Base-by-base conservation (phyloP, 2,113 vertebrate species). In the Myotis yumanensis region DNA sequence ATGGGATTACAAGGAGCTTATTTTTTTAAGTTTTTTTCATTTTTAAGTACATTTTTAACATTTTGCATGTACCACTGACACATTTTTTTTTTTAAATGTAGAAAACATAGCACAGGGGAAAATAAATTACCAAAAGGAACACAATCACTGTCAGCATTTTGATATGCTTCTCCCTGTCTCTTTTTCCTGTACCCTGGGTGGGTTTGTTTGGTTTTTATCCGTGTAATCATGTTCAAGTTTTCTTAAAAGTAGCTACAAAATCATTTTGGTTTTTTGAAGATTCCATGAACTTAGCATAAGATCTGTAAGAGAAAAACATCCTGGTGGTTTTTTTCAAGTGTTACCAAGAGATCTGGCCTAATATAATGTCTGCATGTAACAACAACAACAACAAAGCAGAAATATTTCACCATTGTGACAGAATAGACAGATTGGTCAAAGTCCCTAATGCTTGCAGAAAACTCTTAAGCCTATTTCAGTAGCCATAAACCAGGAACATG, bases 11-110 rank as follows among this genome's bases (percentile, higher is more conserved):
- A 66, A n/a, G 17, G 20, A 87, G 20, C 23, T 66, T 90, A 73
- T 82, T 77, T 16, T 71, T 87, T 84, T 86, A 51, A 92, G 64
- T 20, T 59, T 87, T 85, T 71, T 25, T 32, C 16, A 35, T 64
- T 71, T 76, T 76, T 86, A 86, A 88, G 52, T 25, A 86, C 57
- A 25, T 81, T 91, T 90, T 94, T 91, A 92, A 95, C 80, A 95
- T 86, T 91, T 77, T 84, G 11, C 4, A 82, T 14, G 43, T 62
- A 64, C 28, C 40, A 91, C 0, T 66, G 28, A 32, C 30, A 69
- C 18, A 16, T 46, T 72, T 95, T 94, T 46, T 94, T 30, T 22
- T 80, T n/a, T n/a, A n/a, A 79, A 43, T 0, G 4, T 48, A 46
- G 62, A 40, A 93, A 86, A 87, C 30, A 86, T 0, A 93, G 51